Conservation (phyloP, 2,888 invertebrate genomes). For the Tromatobia lineatoria region DNA sequence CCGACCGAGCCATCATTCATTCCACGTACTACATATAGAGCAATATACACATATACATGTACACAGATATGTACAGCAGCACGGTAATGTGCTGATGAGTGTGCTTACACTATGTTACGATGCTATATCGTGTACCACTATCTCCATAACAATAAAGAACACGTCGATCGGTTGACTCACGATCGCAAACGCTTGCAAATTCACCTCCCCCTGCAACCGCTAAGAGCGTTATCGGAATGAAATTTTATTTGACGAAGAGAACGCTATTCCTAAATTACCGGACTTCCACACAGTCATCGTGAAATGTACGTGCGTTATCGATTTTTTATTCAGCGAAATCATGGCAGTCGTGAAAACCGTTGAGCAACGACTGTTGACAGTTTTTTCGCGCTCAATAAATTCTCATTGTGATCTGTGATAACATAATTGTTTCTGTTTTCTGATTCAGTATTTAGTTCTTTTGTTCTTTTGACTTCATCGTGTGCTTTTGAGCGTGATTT, state of each 20-base stretch:
- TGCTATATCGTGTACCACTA: constrained; percentile 2
- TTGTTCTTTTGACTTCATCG: too few species aligned
- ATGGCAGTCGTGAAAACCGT: too few species aligned
- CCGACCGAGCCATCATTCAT: constrained; percentile 43
- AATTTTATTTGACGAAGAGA: constrained; percentile 3
- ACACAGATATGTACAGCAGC: too few species aligned
- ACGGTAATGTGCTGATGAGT: constrained; percentile 4
- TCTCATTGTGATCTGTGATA: too few species aligned
- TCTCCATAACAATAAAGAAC: constrained; percentile 41
- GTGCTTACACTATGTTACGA: constrained; percentile 25
- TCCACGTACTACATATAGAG: constrained; percentile 23
- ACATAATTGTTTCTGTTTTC: too few species aligned
- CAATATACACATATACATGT: background rate
- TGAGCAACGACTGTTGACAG: too few species aligned
- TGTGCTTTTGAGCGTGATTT: too few species aligned
- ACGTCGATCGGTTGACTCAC: constrained; percentile 35
- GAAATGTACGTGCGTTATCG: constrained; percentile 1
- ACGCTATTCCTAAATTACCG: background rate
- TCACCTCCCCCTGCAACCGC: background rate
- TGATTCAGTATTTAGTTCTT: too few species aligned
- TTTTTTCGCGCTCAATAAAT: too few species aligned
- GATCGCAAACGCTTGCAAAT: constrained; percentile 3
- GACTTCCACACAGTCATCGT: background rate
- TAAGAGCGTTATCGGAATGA: constrained; percentile 13
- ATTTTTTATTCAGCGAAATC: background rate